These are phyloP conservation scores for Pantherophis vulpinus DNA, from an alignment of 2,797 vertebrate species.

Conservation along the genomic window DNA sequence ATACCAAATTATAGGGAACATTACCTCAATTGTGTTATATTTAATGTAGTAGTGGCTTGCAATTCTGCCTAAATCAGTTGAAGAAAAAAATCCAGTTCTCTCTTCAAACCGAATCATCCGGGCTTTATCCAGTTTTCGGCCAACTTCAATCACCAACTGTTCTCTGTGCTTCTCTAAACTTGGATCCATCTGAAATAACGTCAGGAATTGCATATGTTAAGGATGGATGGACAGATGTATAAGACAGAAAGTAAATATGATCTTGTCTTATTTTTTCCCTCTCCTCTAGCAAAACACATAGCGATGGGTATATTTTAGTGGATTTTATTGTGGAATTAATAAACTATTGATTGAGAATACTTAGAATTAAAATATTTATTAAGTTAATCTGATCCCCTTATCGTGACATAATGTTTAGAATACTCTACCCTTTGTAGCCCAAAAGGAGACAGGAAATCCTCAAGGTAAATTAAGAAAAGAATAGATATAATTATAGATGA, in stretches of 20 bases:
- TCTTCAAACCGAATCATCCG: constrained; percentile 98
- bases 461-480: background rate
- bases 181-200: constrained; percentile 84
- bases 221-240: background rate
- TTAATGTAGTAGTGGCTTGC: constrained; percentile 98
- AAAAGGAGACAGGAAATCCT: background rate
- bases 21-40: constrained; percentile 97
- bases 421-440: background rate
- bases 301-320: background rate
- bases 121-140: constrained; percentile 92
- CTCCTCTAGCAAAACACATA: background rate
- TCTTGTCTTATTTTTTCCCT: background rate
- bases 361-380: background rate
- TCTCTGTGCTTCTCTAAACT: constrained; percentile 87
- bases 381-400: background rate
- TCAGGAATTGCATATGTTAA: background rate
- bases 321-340: background rate
- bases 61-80: constrained; percentile 93
- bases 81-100: constrained; percentile 92
- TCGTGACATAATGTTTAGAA: background rate
- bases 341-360: background rate
- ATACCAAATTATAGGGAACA: background rate
- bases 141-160: constrained; percentile 87
- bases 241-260: background rate
- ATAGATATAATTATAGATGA: background rate